Evolutionary conservation across 2,797 vertebrate genomes (phyloP).

Genomic region (Notoglanidium macrostoma): DNA sequence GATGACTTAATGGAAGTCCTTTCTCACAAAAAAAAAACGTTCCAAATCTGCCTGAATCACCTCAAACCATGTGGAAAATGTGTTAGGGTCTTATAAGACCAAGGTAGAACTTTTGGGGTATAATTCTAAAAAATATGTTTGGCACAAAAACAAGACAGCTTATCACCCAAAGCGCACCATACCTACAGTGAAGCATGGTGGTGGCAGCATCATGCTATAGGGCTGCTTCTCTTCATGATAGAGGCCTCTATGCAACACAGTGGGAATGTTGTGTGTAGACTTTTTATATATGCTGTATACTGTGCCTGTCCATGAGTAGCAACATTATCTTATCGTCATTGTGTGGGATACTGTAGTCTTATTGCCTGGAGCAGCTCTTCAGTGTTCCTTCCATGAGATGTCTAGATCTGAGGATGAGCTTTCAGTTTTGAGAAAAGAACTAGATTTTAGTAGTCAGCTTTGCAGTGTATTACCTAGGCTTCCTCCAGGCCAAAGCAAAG

Average conservation of each 20-base stretch:
- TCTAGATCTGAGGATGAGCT: not conserved
- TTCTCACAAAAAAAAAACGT: not conserved
- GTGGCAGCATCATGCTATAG: not conserved
- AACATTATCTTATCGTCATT: not conserved
- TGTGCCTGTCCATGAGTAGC: not conserved
- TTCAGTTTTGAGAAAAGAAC: not conserved
- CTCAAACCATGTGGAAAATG: not conserved
- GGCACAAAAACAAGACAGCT: not conserved
- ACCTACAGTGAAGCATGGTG: not conserved
- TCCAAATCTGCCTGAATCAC: not conserved
- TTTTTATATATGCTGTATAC: not conserved
- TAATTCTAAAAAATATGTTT: not conserved
- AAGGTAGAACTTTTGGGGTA: not conserved
- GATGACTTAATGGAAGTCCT: not conserved
- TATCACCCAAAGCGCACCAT: not conserved
- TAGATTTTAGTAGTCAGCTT: not conserved
- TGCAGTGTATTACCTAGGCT: not conserved
- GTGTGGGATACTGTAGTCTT: not conserved
- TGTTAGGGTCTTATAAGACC: not conserved
- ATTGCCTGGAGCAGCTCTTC: not conserved
- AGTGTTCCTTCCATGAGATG: not conserved
- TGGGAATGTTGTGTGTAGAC: not conserved
- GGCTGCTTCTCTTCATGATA: not conserved
- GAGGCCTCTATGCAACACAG: not conserved
- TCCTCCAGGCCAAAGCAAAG: not conserved